A percentile compares a stretch with the other conserved stretches of the same genome.
Evolutionary conservation across 2,113 vertebrate genomes (phyloP).

Genomic region (Henicopernis longicauda): DNA sequence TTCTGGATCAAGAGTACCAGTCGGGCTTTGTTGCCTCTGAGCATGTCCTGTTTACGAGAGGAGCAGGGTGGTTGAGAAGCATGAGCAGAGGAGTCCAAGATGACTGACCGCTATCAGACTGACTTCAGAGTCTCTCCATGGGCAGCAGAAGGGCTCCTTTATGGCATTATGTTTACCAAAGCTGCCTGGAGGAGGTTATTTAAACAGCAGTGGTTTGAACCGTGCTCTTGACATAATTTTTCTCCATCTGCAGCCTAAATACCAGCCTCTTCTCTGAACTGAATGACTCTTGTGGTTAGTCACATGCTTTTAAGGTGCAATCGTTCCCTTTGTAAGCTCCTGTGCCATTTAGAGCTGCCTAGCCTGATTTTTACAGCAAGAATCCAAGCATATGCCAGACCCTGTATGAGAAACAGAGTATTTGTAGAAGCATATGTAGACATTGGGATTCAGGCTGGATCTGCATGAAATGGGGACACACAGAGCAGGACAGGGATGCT

Average conservation of each 20-base stretch:
- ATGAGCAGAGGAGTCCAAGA: not conserved
- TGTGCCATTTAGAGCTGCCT: not conserved
- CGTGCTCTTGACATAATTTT: conserved; percentile 16
- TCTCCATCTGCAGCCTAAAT: conserved; percentile 2
- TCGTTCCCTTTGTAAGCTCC: not conserved
- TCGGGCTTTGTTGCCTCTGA: not conserved
- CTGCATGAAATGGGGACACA: not conserved
- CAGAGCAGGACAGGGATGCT: not conserved
- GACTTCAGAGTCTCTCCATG: not conserved
- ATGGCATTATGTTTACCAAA: not conserved
- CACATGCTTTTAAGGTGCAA: not conserved
- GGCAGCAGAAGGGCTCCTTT: not conserved
- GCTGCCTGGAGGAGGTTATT: conserved; percentile 7
- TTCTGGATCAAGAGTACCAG: not conserved
- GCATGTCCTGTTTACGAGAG: not conserved
- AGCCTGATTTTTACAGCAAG: not conserved
- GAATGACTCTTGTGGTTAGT: not conserved
- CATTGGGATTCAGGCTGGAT: not conserved
- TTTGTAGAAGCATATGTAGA: not conserved
- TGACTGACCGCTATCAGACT: not conserved
- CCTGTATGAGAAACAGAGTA: not conserved
- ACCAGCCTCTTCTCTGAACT: not conserved
- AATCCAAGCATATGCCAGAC: not conserved
- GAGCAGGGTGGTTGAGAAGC: not conserved
- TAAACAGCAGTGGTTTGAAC: conserved; percentile 8